Base-by-base conservation (phyloP, 2,888 invertebrate genomes). In the Ochropleura leucogaster region DNA sequence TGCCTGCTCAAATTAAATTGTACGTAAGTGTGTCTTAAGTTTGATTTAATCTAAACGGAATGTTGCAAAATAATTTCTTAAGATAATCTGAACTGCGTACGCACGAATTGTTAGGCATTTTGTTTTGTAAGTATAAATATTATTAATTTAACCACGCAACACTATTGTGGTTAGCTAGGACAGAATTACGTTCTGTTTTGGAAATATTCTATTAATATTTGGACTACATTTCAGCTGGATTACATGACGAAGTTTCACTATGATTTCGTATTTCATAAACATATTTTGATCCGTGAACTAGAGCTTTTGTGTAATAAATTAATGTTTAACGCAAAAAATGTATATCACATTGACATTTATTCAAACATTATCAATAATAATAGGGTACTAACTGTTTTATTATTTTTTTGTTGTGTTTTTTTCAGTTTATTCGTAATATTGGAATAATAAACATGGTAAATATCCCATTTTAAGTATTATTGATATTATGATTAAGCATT, bases 61-160 rank as follows among this genome's bases (percentile, higher is more conserved):
- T 60, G 55, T 84, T 75, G 40, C 76, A 53, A 71, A 84, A 84
- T 65, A 64, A 64, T 80, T 80, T 64, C 69, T 40, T 66, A 46
- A 79, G 74, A 74, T 80, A 71, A 84, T 75, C 75, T 40, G 53
- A 53, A 70, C 51, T 51, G 67, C 79, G 60, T 60, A 73, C 68
- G 83, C 84, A 84, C 76, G 76, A 84, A 65, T 68, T 73, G 68
- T 69, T 59, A 42, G 18, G 16, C 69, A 49, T 74, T 79, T 72
- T 40, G 57, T 80, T 84, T 71, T 72, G 81, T 63, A 79, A 80
- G 74, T 46, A 73, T 49, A 53, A 49, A 44, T 47, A 70, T 42
- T 80, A 81, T 74, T 62, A 65, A 83, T 74, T 65, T 66, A 68
- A 59, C 47, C 40, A 67, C 68, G 76, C 69, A 67, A 75, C n/a